These are phyloP conservation scores for Cygnus olor DNA, from an alignment of 2,797 vertebrate species.

Conservation along the genomic window DNA sequence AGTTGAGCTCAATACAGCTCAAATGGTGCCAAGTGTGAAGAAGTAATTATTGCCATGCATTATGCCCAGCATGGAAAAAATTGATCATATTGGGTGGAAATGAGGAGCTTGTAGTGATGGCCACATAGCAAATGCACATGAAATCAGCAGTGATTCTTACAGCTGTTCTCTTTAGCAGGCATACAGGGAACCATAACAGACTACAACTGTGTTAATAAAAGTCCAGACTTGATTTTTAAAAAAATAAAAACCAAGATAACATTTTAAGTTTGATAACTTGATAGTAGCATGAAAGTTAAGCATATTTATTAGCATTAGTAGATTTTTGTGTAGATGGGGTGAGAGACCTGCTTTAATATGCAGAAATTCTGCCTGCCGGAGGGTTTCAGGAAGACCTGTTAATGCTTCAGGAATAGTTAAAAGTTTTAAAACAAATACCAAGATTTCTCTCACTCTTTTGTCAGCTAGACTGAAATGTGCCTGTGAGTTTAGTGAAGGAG, in stretches of 20 bases:
- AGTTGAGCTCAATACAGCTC: background rate
- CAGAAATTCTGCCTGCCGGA: background rate
- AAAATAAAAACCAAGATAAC: background rate
- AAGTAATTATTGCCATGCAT: background rate
- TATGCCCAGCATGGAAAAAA: background rate
- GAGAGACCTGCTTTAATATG: background rate
- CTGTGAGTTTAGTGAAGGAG: background rate
- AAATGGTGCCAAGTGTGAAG: background rate
- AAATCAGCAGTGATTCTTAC: background rate
- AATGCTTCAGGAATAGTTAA: background rate
- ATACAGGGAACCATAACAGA: accelerated
- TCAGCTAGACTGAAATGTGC: background rate
- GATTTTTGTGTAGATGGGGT: background rate
- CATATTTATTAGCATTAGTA: background rate
- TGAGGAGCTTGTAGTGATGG: accelerated
- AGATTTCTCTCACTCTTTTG: background rate
- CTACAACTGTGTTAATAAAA: background rate
- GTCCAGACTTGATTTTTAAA: accelerated
- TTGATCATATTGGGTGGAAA: background rate
- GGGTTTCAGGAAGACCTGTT: background rate
- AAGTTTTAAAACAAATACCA: background rate
- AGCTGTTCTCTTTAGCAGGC: background rate
- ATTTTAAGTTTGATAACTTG: background rate
- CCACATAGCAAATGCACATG: background rate
- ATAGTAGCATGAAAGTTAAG: background rate